These are phyloP conservation scores for Elymnias hypermnestra DNA, from an alignment of 1,140 invertebrate genomes.

Conservation along the genomic window DNA sequence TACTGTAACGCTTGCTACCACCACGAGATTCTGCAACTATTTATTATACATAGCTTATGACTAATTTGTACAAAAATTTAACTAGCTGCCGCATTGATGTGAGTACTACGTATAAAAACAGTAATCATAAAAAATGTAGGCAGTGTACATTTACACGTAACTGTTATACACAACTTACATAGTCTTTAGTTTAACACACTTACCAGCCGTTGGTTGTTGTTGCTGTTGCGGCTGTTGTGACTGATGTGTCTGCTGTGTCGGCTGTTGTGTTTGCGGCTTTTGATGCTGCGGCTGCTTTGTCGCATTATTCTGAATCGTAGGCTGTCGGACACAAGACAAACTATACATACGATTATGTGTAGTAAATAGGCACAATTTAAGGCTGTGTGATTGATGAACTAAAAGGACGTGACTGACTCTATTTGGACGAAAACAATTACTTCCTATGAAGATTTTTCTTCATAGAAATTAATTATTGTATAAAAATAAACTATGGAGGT, in stretches of 20 bases:
- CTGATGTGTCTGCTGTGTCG: constrained; percentile 21
- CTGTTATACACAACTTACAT: no score
- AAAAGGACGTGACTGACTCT: no score
- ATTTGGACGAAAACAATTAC: no score
- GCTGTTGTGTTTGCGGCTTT: constrained; percentile 8
- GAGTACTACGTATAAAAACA: no score
- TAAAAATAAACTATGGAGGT: no score
- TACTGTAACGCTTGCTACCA: constrained; percentile 76
- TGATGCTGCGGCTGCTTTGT: constrained; percentile 14
- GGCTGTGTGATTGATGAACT: no score
- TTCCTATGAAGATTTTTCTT: no score
- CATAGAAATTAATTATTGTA: no score
- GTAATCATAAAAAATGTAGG: no score
- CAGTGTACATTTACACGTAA: no score
- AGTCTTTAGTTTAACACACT: background rate
- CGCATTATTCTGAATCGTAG: constrained; percentile 23
- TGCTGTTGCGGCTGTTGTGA: constrained; percentile 10
- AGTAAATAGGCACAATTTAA: no score
- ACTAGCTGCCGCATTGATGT: background rate
- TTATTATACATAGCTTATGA: background rate
- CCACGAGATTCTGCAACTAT: constrained; percentile 52
- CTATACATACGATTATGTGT: constrained; percentile 30
- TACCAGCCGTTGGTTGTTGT: constrained; percentile 17
- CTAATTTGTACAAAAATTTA: background rate
- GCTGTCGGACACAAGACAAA: constrained; percentile 22